Evolutionary conservation across 2,113 vertebrate genomes (phyloP), one percentile per base, ranked within the genome.

Genomic region (Sorex araneus): DNA sequence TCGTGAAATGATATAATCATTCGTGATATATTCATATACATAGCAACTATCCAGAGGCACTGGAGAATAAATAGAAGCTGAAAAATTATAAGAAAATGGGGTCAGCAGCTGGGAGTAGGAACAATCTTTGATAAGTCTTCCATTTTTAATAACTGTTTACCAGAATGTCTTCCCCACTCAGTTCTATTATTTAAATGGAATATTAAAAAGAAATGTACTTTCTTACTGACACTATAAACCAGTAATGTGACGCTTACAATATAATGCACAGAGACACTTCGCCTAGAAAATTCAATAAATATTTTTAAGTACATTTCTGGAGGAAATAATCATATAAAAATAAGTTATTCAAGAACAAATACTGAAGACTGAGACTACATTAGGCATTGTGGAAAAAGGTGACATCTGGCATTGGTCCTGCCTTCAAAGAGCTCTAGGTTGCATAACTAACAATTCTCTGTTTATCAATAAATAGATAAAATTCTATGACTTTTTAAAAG

Each of bases 311-410:
- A 3, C 69, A 91, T 25, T 10, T 40, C 2, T 78, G 88, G 19
- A 45, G 74, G 27, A 90, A 80, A 69, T 77, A 77, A 69, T 91
- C 13, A 85, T 28, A 63, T 30, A 84, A 69, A 86, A 63, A 86
- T n/a, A 78, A 76, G 47, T 70, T 60, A 79, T 86, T 79, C 43
- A 82, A 47, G 27, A 89, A 69, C 74, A 57, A 36, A 50, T 32
- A 63, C 8, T 76, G 69, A 93, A 36, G 30, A 69, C 5, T 19
- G 60, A 75, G 1, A 16, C 23, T 8, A 63, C 57, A 76, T 57
- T 67, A 71, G 81, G 27, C 27, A 67, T 43, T 89, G 13, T 27
- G 4, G 43, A 91, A 73, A 73, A 23, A 32, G 54, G 19, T 3
- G 16, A 79, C 77, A 88, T 73, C 3, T 30, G 45, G 13, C 1